Conservation (phyloP, 2,797 vertebrate genomes). For the Loriculus beryllinus region DNA sequence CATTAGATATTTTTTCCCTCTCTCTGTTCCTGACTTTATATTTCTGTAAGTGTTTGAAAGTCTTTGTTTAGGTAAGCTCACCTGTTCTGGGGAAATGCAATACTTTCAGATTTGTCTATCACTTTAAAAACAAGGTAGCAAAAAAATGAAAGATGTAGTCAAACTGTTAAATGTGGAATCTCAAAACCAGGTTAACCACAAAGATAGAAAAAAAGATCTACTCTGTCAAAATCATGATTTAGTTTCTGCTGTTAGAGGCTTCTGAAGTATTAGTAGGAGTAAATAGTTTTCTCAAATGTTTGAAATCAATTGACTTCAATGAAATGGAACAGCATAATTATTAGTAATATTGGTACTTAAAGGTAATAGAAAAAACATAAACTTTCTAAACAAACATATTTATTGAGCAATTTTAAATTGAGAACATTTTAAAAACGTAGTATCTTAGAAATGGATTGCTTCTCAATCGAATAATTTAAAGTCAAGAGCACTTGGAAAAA, state of each 20-base stretch:
- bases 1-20: not conserved
- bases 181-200: conserved; percentile 2
- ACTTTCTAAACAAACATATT: conserved; percentile 40
- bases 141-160: not conserved
- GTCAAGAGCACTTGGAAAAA: conserved; percentile 7
- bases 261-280: conserved; percentile 11
- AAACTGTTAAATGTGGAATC: conserved; percentile 33
- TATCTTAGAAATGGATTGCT: not conserved
- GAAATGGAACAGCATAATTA: conserved; percentile 56
- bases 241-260: not conserved
- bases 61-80: not conserved
- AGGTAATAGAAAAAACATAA: conserved; percentile 39
- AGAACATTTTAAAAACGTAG: not conserved
- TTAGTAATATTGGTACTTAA: conserved; percentile 47
- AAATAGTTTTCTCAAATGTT: conserved; percentile 52
- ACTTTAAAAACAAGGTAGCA: not conserved
- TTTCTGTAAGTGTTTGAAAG: not conserved
- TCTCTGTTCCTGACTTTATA: not conserved
- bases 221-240: conserved; percentile 29
- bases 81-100: not conserved
- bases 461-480: not conserved
- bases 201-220: conserved; percentile 5
- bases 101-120: not conserved
- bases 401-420: conserved; percentile 16
- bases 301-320: conserved; percentile 64